Percentiles rank a stretch among this genome's conserved stretches.
phyloP scores from a whole-genome alignment of 2,888 invertebrate genomes.

The Vanessa cardui region DNA sequence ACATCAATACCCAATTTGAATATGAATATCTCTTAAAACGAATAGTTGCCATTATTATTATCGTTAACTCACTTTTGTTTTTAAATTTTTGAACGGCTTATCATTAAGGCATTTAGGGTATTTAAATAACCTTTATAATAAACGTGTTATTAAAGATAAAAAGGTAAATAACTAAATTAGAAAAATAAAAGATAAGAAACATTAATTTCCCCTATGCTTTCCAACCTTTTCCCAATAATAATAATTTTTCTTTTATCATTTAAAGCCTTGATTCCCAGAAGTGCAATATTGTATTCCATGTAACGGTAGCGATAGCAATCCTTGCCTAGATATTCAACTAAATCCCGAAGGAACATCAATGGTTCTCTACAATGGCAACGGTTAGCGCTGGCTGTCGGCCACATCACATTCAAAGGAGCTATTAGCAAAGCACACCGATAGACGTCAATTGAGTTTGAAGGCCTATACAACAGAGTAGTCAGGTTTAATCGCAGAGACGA shows the following conservation, averaged over 20 bases:
- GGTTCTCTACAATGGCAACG: conserved; percentile 63
- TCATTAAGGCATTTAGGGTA: no score
- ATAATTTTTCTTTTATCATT: neutral
- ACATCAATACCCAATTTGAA: conserved; percentile 37
- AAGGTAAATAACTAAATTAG: no score
- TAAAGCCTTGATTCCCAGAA: neutral
- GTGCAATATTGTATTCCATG: neutral
- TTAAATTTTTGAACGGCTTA: no score
- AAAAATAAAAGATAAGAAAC: no score
- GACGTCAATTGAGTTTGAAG: conserved; percentile 66
- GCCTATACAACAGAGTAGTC: conserved; percentile 37
- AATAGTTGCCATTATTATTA: neutral
- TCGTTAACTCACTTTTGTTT: neutral
- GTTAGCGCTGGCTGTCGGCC: conserved; percentile 52
- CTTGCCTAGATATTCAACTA: conserved; percentile 65
- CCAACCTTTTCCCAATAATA: neutral
- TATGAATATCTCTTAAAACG: conserved; percentile 13
- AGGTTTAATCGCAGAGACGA: conserved; percentile 39
- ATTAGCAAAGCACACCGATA: conserved; percentile 65
- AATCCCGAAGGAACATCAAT: conserved; percentile 68
- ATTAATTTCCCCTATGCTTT: no score
- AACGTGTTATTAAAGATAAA: no score
- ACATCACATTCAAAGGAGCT: conserved; percentile 66
- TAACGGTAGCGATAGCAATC: conserved; percentile 40
- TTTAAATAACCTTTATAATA: no score